These are phyloP conservation scores for Falco concolor DNA, from an alignment of 2,797 vertebrate species.

Conservation along the genomic window DNA sequence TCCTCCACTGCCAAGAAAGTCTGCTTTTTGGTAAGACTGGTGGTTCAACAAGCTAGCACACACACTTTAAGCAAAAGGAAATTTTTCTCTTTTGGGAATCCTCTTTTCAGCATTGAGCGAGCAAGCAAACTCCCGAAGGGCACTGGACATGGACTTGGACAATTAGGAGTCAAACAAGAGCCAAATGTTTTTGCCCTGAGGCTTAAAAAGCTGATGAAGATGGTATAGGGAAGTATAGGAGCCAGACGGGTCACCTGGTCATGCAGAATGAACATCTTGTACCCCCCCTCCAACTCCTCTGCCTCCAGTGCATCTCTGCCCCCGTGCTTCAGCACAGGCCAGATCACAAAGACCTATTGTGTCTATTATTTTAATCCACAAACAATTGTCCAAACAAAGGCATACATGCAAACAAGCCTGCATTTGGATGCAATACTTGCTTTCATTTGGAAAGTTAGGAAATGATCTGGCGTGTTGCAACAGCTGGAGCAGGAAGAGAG, in stretches of 20 bases:
- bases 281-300: neutral
- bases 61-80: neutral
- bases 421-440: neutral
- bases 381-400: neutral
- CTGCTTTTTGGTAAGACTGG: neutral
- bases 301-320: neutral
- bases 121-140: neutral
- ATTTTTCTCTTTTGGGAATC: neutral
- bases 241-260: neutral
- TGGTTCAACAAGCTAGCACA: neutral
- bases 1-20: neutral
- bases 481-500: neutral
- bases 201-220: neutral
- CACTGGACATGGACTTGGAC: neutral
- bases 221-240: neutral
- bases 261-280: accelerated
- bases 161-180: neutral
- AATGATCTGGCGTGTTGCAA: neutral
- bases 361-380: neutral
- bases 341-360: neutral
- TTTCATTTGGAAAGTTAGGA: neutral
- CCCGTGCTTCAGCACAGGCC: neutral
- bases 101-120: neutral
- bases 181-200: neutral
- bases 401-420: neutral